Percentiles rank a stretch among this genome's conserved stretches.
Evolutionary conservation across 2,888 invertebrate genomes (phyloP).

Genomic region (Physocephala rufipes): DNA sequence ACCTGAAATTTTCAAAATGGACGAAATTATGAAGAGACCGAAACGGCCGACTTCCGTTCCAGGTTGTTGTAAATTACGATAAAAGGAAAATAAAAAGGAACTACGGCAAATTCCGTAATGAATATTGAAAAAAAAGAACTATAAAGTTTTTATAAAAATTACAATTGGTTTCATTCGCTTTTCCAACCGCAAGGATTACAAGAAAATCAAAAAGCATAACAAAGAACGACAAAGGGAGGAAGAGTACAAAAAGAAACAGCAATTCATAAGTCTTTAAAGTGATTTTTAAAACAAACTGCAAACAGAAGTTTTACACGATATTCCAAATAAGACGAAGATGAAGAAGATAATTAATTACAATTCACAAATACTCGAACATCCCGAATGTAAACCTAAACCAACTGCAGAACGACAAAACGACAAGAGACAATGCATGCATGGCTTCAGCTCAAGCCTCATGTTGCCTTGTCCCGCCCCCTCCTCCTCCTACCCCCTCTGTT

Average conservation of each 20-base stretch:
- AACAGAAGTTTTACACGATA: slow-evolving; percentile 33
- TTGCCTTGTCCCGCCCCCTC: no score
- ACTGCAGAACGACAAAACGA: not conserved
- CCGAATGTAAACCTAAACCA: not conserved
- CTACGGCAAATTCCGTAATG: no score
- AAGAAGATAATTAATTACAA: slow-evolving; percentile 20
- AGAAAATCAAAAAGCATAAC: no score
- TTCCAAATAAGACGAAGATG: not conserved
- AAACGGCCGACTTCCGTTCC: slow-evolving; percentile 32
- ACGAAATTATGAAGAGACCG: slow-evolving; percentile 24
- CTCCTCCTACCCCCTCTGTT: slow-evolving; percentile 38
- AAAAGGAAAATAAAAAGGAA: no score
- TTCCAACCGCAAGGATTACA: not conserved
- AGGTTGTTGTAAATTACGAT: slow-evolving; percentile 26
- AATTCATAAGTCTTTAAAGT: slow-evolving; percentile 6
- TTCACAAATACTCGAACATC: not conserved
- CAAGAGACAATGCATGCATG: slow-evolving; percentile 41
- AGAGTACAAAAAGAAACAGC: not conserved
- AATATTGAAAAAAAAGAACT: slow-evolving; percentile 4
- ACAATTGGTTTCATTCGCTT: slow-evolving; percentile 13
- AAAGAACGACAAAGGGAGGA: not conserved
- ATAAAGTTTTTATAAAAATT: slow-evolving; percentile 30
- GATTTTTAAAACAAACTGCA: slow-evolving; percentile 4
- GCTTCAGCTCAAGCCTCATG: no score
- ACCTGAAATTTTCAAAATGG: slow-evolving; percentile 23